phyloP scores from a whole-genome alignment of 2,113 vertebrate genomes.

The Formicarius rufipectus region DNA sequence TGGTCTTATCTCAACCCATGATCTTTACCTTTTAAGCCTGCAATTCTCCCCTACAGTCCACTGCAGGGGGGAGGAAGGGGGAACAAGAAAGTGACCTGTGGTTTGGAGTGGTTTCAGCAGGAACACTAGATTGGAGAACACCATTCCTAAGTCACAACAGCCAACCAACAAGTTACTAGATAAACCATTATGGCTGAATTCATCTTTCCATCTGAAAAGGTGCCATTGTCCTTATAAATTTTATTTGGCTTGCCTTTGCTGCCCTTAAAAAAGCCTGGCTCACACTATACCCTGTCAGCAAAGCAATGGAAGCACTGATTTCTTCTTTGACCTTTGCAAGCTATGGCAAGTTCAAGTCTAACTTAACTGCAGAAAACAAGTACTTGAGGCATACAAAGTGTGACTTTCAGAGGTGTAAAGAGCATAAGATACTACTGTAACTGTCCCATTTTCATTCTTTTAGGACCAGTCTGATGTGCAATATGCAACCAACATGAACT shows the following conservation, averaged over 20 bases:
- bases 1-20: neutral
- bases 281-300: neutral
- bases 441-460: neutral
- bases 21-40: neutral
- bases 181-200: neutral
- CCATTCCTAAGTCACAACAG: neutral
- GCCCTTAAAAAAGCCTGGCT: neutral
- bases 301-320: neutral
- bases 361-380: neutral
- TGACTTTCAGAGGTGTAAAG: neutral
- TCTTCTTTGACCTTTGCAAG: neutral
- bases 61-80: rapidly evolving
- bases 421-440: neutral
- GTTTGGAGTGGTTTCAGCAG: neutral
- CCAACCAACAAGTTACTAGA: neutral
- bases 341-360: neutral
- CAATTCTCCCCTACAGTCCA: neutral
- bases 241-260: neutral
- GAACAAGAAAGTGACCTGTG: neutral
- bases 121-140: neutral
- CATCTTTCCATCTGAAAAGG: neutral
- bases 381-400: neutral
- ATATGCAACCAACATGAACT: neutral
- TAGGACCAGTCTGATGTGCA: neutral
- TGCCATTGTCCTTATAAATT: neutral